phyloP scores from a whole-genome alignment of 2,888 invertebrate species.

The Lapara coniferarum region DNA sequence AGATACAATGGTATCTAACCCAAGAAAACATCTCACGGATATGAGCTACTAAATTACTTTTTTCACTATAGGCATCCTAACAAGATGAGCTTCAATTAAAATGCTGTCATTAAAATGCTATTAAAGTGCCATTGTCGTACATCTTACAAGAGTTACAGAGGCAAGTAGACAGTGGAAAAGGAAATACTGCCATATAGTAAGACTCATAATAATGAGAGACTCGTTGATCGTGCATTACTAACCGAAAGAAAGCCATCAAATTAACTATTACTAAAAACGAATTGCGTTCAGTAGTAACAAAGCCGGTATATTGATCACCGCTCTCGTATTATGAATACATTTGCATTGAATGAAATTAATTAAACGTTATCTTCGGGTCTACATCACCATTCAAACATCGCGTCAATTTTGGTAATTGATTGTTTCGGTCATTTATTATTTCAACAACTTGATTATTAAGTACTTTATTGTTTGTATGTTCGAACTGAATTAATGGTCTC shows the following conservation, averaged over 20 bases:
- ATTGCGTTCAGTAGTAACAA: background rate
- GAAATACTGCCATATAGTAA: background rate
- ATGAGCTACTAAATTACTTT: too few relatives aligned
- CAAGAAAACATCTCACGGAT: too few relatives aligned
- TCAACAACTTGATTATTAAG: background rate
- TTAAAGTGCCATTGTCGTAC: too few relatives aligned
- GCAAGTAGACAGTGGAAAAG: too few relatives aligned
- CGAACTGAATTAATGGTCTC: background rate
- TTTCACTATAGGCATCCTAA: too few relatives aligned
- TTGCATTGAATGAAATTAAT: conserved; percentile 19
- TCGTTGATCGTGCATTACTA: background rate
- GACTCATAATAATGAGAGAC: background rate
- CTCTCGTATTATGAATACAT: conserved; percentile 9
- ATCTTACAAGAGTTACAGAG: too few relatives aligned
- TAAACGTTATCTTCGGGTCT: background rate
- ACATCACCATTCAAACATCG: background rate
- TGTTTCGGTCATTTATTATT: conserved; percentile 8
- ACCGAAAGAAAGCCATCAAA: background rate
- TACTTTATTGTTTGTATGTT: conserved; percentile 2
- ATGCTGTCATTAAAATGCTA: too few relatives aligned
- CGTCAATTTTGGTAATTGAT: background rate
- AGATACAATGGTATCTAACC: too few relatives aligned
- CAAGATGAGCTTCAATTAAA: too few relatives aligned
- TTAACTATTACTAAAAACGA: background rate
- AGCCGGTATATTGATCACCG: background rate